Conservation (phyloP, 2,888 invertebrate genomes). For the Pristionchus fissidentatus region DNA sequence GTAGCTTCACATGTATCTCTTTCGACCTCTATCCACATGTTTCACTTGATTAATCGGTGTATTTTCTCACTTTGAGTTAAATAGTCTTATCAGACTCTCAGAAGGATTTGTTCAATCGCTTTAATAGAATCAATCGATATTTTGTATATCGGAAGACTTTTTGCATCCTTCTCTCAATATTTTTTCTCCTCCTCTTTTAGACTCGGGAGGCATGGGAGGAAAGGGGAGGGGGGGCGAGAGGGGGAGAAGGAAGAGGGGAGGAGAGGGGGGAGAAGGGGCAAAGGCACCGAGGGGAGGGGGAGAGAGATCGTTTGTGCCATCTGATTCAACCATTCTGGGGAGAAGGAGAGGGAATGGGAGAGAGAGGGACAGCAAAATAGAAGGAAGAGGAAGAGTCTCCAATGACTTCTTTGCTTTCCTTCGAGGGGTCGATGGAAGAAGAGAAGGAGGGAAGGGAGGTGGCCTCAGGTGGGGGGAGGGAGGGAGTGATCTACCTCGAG, state of each 20-base stretch:
- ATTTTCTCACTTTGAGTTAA: no score
- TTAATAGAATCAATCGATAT: no score
- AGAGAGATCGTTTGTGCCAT: conserved; percentile 34
- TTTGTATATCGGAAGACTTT: no score
- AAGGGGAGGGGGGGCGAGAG: background rate
- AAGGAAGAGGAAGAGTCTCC: background rate
- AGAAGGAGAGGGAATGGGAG: background rate
- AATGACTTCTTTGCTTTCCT: background rate
- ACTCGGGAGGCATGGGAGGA: no score
- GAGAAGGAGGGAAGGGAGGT: background rate
- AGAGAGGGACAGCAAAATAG: background rate
- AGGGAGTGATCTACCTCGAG: background rate
- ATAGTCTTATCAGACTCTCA: no score
- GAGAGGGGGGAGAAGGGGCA: background rate
- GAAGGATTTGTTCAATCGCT: no score
- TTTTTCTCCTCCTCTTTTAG: conserved; percentile 12
- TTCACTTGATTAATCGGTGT: no score
- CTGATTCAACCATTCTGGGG: conserved; percentile 36
- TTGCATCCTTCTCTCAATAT: background rate
- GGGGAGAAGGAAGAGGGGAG: background rate
- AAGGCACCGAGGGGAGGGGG: background rate
- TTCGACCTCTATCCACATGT: no score
- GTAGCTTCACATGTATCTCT: no score
- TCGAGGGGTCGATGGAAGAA: background rate
- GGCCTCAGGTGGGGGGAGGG: background rate